Percentiles rank a stretch among this genome's conserved stretches.
phyloP scores from a whole-genome alignment of 2,113 vertebrate species.

The Pomatorhinus ruficollis region DNA sequence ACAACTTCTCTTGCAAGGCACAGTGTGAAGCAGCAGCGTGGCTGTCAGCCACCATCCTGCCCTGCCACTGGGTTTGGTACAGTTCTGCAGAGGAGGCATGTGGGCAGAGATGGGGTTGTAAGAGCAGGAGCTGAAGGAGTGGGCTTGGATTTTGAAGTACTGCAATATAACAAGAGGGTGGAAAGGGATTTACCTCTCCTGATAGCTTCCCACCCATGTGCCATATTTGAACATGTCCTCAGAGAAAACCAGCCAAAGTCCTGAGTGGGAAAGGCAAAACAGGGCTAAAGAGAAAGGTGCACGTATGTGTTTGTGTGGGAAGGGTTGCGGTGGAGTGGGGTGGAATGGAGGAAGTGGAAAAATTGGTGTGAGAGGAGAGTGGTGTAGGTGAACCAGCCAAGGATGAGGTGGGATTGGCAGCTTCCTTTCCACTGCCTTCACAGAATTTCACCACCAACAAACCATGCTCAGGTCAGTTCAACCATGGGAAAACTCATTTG shows the following conservation, averaged over 20 bases:
- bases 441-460: neutral
- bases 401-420: neutral
- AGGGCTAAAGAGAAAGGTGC: neutral
- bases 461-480: neutral
- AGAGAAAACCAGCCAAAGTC: neutral
- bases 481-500: neutral
- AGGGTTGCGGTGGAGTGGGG: neutral
- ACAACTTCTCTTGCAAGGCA: neutral
- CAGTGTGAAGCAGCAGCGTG: rapidly evolving
- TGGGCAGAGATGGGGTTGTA: neutral
- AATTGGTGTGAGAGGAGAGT: neutral
- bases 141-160: neutral
- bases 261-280: neutral
- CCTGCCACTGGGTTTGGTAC: neutral
- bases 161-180: neutral
- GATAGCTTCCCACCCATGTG: neutral
- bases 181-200: neutral
- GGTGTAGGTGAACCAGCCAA: neutral
- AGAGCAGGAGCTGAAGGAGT: neutral
- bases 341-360: neutral
- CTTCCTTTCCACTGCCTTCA: neutral
- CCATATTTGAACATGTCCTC: rapidly evolving
- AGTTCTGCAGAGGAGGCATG: neutral
- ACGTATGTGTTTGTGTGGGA: neutral
- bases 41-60: neutral